phyloP scores from a whole-genome alignment of 2,113 vertebrate genomes.

The Trematomus loennbergii region DNA sequence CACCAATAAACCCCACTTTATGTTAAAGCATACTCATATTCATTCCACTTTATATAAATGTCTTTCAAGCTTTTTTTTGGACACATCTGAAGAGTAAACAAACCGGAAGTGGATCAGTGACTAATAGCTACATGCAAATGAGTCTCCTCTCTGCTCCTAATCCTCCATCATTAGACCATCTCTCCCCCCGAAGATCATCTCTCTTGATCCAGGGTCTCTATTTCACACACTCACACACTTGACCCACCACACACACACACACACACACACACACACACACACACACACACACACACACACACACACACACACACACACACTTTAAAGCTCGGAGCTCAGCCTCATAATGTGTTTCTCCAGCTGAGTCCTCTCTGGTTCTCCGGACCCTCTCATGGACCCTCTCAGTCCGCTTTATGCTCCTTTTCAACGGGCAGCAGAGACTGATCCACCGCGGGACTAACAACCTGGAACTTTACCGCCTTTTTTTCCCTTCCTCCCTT shows the following conservation, averaged over 20 bases:
- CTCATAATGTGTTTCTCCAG: constrained; percentile 65
- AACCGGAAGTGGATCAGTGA: background rate
- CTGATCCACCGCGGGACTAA: background rate
- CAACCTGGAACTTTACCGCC: background rate
- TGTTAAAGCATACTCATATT: too few relatives aligned
- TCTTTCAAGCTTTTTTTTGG: too few relatives aligned
- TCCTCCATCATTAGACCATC: background rate
- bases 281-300: background rate
- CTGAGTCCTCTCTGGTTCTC: constrained; percentile 88
- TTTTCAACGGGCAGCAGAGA: constrained; percentile 24
- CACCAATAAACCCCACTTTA: too few relatives aligned
- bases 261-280: too few relatives aligned
- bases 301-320: background rate
- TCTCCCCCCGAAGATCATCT: background rate
- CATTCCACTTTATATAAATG: too few relatives aligned
- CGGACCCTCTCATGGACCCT: constrained; percentile 76
- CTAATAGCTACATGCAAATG: background rate
- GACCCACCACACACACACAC: background rate
- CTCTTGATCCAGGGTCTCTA: too few relatives aligned
- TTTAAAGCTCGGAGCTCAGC: constrained; percentile 22
- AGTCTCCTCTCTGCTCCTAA: background rate
- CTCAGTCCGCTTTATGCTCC: constrained; percentile 2
- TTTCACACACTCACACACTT: background rate
- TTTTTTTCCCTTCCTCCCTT: too few relatives aligned
- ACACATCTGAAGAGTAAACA: too few relatives aligned